Conservation (phyloP, 2,888 invertebrate species). For the Tineola bisselliella region DNA sequence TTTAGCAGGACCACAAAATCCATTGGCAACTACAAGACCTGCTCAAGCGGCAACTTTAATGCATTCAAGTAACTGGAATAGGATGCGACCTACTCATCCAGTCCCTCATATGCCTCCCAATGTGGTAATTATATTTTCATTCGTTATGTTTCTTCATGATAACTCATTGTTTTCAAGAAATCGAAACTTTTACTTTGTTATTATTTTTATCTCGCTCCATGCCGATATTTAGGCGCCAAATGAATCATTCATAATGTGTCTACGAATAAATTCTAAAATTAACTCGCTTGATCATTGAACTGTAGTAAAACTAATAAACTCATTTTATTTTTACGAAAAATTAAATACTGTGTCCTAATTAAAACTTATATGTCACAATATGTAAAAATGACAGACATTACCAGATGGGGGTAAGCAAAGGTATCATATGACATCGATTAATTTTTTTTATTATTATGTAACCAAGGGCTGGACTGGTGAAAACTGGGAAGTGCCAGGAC, state of each 20-base stretch:
- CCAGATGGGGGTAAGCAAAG: too few relatives aligned
- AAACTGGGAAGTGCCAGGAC: constrained; percentile 40
- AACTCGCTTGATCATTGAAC: not conserved
- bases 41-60: constrained; percentile 33
- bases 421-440: not conserved
- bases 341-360: not conserved
- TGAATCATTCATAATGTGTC: not conserved
- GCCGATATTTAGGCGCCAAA: not conserved
- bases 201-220: not conserved
- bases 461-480: constrained; percentile 28
- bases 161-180: too few relatives aligned
- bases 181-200: too few relatives aligned
- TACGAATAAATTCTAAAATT: not conserved
- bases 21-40: constrained; percentile 22
- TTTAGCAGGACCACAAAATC: constrained; percentile 32
- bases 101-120: constrained; percentile 41
- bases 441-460: not conserved
- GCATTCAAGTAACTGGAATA: constrained; percentile 40
- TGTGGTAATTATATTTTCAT: constrained; percentile 27
- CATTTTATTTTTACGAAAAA: not conserved
- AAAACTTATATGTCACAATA: not conserved
- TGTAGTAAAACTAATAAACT: not conserved
- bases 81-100: constrained; percentile 39
- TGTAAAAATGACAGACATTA: not conserved
- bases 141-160: not conserved